phyloP scores from a whole-genome alignment of 2,113 vertebrate species.

The Chaetorhynchus papuensis region DNA sequence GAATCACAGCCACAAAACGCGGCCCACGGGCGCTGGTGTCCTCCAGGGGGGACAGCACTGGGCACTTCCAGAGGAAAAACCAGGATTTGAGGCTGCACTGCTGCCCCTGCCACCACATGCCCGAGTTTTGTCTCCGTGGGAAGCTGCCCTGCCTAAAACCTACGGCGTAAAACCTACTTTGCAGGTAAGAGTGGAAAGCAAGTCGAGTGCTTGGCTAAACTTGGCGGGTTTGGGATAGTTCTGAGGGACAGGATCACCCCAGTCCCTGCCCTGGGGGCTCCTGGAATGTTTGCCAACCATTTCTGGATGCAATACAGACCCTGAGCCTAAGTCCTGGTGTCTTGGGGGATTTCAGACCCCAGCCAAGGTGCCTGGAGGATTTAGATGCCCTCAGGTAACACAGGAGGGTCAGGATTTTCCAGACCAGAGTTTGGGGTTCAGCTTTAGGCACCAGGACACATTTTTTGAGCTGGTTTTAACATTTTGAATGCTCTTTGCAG shows the following conservation, averaged over 20 bases:
- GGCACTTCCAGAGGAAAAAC: neutral
- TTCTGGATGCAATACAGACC: neutral
- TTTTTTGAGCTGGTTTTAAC: neutral
- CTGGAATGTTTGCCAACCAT: neutral
- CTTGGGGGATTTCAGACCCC: neutral
- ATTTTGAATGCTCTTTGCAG: neutral
- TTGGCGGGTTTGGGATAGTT: neutral
- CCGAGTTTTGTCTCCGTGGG: neutral
- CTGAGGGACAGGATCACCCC: neutral
- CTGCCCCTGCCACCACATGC: fast-evolving
- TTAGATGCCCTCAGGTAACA: neutral
- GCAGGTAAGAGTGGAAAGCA: neutral
- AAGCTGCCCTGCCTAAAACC: neutral
- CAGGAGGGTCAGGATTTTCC: neutral
- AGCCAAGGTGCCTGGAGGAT: neutral
- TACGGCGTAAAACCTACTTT: fast-evolving
- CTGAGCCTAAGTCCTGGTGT: fast-evolving
- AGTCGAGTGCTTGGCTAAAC: neutral
- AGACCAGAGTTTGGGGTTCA: neutral
- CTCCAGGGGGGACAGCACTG: neutral
- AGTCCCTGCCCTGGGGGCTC: neutral
- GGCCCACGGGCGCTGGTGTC: neutral
- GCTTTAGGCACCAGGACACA: neutral
- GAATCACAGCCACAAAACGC: neutral
- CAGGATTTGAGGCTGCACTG: neutral